Percentiles rank a stretch among this genome's conserved stretches.
Conservation (phyloP, 2,113 vertebrate genomes). For the Microcebus griseorufus region DNA sequence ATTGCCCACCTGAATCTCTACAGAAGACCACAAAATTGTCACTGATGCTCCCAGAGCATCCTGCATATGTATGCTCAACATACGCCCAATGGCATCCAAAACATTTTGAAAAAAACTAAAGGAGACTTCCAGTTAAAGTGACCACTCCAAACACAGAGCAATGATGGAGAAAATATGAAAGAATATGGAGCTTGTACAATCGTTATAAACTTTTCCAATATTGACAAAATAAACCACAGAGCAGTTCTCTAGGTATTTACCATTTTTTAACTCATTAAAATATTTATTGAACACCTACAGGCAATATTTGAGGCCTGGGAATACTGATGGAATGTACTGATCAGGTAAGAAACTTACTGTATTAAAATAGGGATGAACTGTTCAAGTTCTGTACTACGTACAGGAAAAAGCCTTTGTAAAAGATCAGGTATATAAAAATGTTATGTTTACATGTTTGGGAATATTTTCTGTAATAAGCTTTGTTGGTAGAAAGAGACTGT, state of each 20-base stretch:
- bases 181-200: background rate
- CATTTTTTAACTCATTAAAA: background rate
- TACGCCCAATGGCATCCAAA: background rate
- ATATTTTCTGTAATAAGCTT: conserved; percentile 47
- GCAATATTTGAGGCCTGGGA: conserved; percentile 6
- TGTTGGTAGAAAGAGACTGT: conserved; percentile 28
- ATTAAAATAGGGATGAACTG: conserved; percentile 14
- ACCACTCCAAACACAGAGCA: background rate
- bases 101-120: background rate
- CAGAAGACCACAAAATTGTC: background rate
- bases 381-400: background rate
- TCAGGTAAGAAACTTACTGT: background rate
- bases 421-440: background rate
- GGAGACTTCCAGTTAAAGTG: background rate
- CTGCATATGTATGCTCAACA: background rate
- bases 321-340: background rate
- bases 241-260: background rate
- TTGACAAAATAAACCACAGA: conserved; percentile 34
- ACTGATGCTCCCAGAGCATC: background rate
- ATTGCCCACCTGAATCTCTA: background rate
- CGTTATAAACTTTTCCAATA: background rate
- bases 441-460: background rate
- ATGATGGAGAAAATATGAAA: background rate
- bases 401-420: background rate
- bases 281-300: conserved; percentile 27